A percentile compares a stretch with the other conserved stretches of the same genome.
phyloP scores from a whole-genome alignment of 2,888 invertebrate species.

The Hipparchia semele region DNA sequence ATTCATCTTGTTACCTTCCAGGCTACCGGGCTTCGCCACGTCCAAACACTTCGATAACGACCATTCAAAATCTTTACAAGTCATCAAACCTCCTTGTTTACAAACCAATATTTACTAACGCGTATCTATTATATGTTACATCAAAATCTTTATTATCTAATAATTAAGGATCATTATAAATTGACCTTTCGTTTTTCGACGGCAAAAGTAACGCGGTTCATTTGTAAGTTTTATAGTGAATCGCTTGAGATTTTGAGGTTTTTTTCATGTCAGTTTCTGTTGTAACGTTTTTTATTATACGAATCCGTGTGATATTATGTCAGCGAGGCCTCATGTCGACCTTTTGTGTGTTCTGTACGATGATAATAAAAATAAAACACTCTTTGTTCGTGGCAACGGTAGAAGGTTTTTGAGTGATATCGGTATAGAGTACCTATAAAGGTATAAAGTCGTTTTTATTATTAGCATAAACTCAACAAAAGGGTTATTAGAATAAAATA shows the following conservation, averaged over 20 bases:
- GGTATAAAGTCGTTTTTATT: slow-evolving; percentile 7
- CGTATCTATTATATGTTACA: slow-evolving; percentile 4
- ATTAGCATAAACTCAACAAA: background rate
- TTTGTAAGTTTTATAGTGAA: slow-evolving; percentile 64
- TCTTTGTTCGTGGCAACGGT: slow-evolving; percentile 63
- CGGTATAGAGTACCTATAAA: slow-evolving; percentile 6
- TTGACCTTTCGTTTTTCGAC: slow-evolving; percentile 5
- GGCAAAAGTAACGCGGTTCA: slow-evolving; percentile 41
- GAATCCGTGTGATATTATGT: slow-evolving; percentile 73
- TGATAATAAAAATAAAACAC: slow-evolving; percentile 63
- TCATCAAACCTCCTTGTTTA: slow-evolving; percentile 48
- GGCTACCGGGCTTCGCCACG: slow-evolving; percentile 71
- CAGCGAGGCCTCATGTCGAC: slow-evolving; percentile 58
- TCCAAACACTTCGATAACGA: slow-evolving; percentile 52
- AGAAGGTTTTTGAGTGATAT: slow-evolving; percentile 28
- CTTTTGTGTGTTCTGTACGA: slow-evolving; percentile 54
- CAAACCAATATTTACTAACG: slow-evolving; percentile 29
- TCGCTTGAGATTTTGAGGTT: slow-evolving; percentile 61
- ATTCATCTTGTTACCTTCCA: slow-evolving; percentile 64
- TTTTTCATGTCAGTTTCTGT: slow-evolving; percentile 44
- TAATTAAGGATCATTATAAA: slow-evolving; percentile 45
- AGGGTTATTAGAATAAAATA: background rate
- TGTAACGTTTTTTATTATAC: slow-evolving; percentile 61
- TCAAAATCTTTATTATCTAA: slow-evolving; percentile 46
- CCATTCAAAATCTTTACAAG: slow-evolving; percentile 57